Conservation (phyloP, 2,888 invertebrate species). For the Tyria jacobaeae region DNA sequence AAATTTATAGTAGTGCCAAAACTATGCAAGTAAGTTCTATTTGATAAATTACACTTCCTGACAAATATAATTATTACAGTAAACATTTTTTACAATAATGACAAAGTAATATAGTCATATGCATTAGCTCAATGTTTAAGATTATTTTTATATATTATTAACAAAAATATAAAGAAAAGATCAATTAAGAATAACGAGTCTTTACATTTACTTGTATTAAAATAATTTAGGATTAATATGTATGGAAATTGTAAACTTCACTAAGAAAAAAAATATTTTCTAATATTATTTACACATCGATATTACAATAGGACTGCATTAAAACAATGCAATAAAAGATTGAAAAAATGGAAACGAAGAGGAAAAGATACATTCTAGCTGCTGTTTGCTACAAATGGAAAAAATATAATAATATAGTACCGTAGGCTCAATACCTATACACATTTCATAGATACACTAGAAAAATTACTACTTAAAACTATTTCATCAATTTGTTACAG, state of each 20-base stretch:
- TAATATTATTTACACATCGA: too few relatives aligned
- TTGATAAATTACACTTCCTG: background rate
- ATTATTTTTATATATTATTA: background rate
- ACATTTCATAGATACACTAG: constrained; percentile 23
- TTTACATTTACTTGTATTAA: too few relatives aligned
- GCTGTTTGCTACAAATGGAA: background rate
- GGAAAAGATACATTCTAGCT: background rate
- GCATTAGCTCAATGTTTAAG: too few relatives aligned
- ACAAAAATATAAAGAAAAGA: too few relatives aligned
- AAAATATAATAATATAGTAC: constrained; percentile 4
- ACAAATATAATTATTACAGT: too few relatives aligned
- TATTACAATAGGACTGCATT: background rate
- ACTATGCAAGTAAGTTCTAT: too few relatives aligned
- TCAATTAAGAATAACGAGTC: too few relatives aligned
- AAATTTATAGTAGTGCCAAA: too few relatives aligned
- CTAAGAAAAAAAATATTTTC: too few relatives aligned
- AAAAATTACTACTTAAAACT: constrained; percentile 40
- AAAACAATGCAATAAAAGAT: background rate
- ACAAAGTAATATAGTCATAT: too few relatives aligned
- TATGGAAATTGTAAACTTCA: too few relatives aligned
- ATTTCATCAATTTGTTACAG: constrained; percentile 47
- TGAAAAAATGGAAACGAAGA: background rate
- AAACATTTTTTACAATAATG: constrained; percentile 13
- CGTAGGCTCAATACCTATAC: constrained; percentile 5
- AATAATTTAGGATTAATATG: too few relatives aligned